A percentile compares a stretch with the other conserved stretches of the same genome.
Evolutionary conservation across 2,113 vertebrate genomes (phyloP).

Genomic region (Melanerpes formicivorus): DNA sequence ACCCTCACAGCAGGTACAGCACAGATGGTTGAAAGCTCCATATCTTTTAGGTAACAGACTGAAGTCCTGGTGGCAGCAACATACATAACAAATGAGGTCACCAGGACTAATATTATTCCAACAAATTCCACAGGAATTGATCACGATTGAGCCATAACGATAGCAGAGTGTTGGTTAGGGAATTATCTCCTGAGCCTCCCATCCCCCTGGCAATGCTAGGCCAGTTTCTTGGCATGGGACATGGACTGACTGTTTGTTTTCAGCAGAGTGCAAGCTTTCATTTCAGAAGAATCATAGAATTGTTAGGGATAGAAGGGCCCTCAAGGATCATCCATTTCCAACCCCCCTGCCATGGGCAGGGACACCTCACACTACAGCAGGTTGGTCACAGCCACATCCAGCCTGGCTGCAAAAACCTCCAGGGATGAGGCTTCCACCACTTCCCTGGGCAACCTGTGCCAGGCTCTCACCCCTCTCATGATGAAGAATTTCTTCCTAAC

Average conservation of each 20-base stretch:
- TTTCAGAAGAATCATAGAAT: background rate
- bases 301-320: too few species aligned
- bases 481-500: too few species aligned
- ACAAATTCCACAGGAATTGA: constrained; percentile 49
- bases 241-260: background rate
- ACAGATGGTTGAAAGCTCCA: background rate
- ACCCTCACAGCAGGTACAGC: background rate
- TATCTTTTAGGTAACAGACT: background rate
- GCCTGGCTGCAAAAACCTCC: too few species aligned
- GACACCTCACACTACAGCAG: too few species aligned
- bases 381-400: too few species aligned
- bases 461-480: too few species aligned
- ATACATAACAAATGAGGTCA: constrained; percentile 25
- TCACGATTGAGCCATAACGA: background rate
- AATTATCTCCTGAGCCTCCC: background rate
- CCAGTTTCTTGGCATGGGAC: background rate
- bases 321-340: too few species aligned
- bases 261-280: background rate
- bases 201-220: background rate
- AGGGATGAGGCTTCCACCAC: too few species aligned
- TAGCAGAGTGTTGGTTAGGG: background rate
- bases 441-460: too few species aligned
- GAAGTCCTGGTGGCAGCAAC: background rate
- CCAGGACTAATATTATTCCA: constrained; percentile 44
- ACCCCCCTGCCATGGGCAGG: too few species aligned